Evolutionary conservation across 2,888 invertebrate species (phyloP).

Genomic region (Perizoma flavofasciatum): DNA sequence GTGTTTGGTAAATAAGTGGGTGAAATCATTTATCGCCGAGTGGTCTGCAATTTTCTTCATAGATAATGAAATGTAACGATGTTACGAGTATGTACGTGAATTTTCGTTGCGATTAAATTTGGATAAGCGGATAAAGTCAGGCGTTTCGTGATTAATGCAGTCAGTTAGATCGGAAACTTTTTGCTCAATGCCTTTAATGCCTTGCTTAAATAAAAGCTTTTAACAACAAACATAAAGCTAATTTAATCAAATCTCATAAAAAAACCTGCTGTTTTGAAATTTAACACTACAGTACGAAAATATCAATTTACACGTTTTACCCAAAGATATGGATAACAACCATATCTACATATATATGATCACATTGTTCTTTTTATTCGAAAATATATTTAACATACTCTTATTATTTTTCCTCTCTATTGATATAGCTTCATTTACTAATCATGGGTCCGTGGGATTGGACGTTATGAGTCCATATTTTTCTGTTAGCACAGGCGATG

Average conservation of each 20-base stretch:
- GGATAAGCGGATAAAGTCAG: conserved; percentile 62
- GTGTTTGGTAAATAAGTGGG: conserved; percentile 50
- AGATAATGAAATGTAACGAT: conserved; percentile 12
- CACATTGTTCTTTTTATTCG: not conserved
- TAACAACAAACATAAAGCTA: conserved; percentile 25
- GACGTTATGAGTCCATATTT: conserved; percentile 40
- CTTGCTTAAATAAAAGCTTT: conserved; percentile 49
- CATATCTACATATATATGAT: too few species aligned
- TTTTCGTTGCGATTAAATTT: conserved; percentile 56
- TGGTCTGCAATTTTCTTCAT: conserved; percentile 22
- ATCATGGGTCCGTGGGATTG: conserved; percentile 34
- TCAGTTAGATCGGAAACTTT: conserved; percentile 42
- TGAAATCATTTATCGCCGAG: conserved; percentile 43
- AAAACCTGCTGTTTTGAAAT: not conserved
- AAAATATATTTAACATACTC: not conserved
- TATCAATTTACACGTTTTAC: too few species aligned
- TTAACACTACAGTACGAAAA: too few species aligned
- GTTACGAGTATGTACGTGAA: conserved; percentile 28
- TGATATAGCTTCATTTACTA: conserved; percentile 28
- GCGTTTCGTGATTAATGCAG: conserved; percentile 57
- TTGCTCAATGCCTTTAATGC: conserved; percentile 38
- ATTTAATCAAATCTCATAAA: not conserved
- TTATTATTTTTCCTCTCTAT: conserved; percentile 1
- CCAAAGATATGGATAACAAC: too few species aligned
- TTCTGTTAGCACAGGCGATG: conserved; percentile 57